Evolutionary conservation across 2,797 vertebrate genomes (phyloP), one percentile per base, ranked within the genome.

Genomic region (Melanotaenia boesemani): DNA sequence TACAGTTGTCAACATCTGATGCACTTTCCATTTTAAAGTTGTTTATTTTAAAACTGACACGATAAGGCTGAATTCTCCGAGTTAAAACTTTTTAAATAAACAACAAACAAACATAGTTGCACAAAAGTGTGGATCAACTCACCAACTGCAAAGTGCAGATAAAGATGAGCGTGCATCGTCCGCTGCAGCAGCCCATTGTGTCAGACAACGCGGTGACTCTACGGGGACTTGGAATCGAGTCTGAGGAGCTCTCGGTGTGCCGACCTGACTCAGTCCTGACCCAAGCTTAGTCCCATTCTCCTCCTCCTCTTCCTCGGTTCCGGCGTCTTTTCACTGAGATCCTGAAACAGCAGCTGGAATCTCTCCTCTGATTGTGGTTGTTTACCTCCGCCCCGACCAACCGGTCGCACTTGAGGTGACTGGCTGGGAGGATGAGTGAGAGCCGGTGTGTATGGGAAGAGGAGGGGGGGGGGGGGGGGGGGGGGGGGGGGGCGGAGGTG

Each of bases 91-190:
- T 26, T 34, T 6, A 58, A 50, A 65, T 41, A 48, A 44, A 68
- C 54, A 44, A 68, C 48, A 32, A 63, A 56, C 12, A 72, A 63
- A 41, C 18, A 62, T 13, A 64, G 5, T 15, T 15, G 18, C 0
- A 54, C 0, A 12, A 48, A 64, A 57, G 30, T 41, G 1, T 3
- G 20, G 16, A 10, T 61, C 9, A 39, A 95, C 97, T 97, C 86
- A 97, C 96, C 96, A 97, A 72, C 89, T 97, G 97, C 85, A 98
- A 92, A 88, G 95, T 91, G 93, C 96, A 97, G 71, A 97, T 92
- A 59, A 96, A 95, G 72, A 97, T 95, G 41, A 97, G 91, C 20
- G 95, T 94, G 91, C 96, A 96, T 77, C 96, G 95, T 68, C 97
- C 96, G 55, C 96, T 96, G 87, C 97, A 97, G 92, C 95, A 97